Percentiles rank a stretch among this genome's conserved stretches.
Conservation (phyloP, 2,888 invertebrate species). For the Orchesella flavescens region DNA sequence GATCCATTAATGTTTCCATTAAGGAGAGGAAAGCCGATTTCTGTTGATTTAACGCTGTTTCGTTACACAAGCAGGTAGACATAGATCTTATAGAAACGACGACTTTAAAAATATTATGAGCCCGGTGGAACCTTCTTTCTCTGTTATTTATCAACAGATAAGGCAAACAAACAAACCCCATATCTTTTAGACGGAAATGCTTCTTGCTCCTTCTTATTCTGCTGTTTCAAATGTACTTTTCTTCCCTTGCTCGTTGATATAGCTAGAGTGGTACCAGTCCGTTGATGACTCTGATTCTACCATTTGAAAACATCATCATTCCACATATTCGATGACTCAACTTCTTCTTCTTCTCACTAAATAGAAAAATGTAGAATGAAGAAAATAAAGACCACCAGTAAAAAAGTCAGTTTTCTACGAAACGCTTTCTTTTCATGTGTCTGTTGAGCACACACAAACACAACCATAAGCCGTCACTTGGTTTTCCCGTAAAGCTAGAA, state of each 20-base stretch:
- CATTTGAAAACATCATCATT: conserved; percentile 22
- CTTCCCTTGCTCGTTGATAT: background rate
- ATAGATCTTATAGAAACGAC: conserved; percentile 56
- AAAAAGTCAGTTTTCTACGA: conserved; percentile 4
- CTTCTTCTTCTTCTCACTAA: background rate
- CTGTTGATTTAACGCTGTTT: conserved; percentile 65
- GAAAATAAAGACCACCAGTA: background rate
- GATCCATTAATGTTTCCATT: conserved; percentile 66
- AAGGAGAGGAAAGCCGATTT: conserved; percentile 63
- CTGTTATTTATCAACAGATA: conserved; percentile 57
- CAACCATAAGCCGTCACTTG: background rate
- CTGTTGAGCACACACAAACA: background rate
- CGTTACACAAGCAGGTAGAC: conserved; percentile 57
- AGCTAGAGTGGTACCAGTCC: background rate
- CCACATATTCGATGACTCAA: conserved; percentile 20
- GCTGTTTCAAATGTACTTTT: conserved; percentile 25
- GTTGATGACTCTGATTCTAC: conserved; percentile 9
- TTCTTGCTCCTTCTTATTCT: background rate
- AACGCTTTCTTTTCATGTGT: background rate
- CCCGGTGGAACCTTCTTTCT: conserved; percentile 19
- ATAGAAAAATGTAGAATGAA: background rate
- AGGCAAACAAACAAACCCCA: conserved; percentile 53
- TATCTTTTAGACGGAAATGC: conserved; percentile 25
- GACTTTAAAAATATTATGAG: conserved; percentile 58
- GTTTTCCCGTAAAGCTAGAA: background rate